A percentile compares a stretch with the other conserved stretches of the same genome.
phyloP scores from a whole-genome alignment of 2,888 invertebrate species.

The Metalampra italica region DNA sequence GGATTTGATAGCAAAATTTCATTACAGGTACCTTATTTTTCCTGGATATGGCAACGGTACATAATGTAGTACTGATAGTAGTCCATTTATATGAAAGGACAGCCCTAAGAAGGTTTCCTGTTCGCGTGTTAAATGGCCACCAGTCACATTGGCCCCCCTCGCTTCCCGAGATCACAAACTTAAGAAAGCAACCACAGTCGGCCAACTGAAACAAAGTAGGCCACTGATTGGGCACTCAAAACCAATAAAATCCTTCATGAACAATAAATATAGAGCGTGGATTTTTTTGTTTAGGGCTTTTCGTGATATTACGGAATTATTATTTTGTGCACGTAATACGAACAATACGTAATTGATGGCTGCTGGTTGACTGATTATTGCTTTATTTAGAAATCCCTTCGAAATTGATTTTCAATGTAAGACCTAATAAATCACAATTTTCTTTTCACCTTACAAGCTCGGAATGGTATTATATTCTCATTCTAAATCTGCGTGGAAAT shows the following conservation, averaged over 20 bases:
- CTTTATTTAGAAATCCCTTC: too few species aligned
- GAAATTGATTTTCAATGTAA: too few species aligned
- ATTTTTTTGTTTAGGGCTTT: not conserved
- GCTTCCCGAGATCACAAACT: not conserved
- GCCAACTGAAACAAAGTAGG: not conserved
- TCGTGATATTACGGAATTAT: slow-evolving; percentile 6
- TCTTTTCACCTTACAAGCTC: too few species aligned
- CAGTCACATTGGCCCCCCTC: slow-evolving; percentile 5
- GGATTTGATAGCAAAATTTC: too few species aligned
- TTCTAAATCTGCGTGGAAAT: too few species aligned
- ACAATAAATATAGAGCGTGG: not conserved
- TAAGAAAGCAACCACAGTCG: not conserved
- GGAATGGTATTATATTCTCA: too few species aligned
- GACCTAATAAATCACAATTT: too few species aligned
- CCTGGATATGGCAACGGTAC: too few species aligned
- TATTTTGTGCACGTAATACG: too few species aligned
- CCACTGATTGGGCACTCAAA: slow-evolving; percentile 5
- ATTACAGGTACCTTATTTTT: too few species aligned
- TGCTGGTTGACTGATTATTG: too few species aligned
- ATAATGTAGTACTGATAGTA: not conserved
- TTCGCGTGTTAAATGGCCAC: slow-evolving; percentile 12
- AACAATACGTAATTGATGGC: too few species aligned
- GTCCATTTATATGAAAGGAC: slow-evolving; percentile 7
- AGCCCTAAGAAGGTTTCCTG: slow-evolving; percentile 9
- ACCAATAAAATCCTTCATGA: slow-evolving; percentile 1